phyloP scores from a whole-genome alignment of 1,140 invertebrate genomes.

The Penaeus vannamei region DNA sequence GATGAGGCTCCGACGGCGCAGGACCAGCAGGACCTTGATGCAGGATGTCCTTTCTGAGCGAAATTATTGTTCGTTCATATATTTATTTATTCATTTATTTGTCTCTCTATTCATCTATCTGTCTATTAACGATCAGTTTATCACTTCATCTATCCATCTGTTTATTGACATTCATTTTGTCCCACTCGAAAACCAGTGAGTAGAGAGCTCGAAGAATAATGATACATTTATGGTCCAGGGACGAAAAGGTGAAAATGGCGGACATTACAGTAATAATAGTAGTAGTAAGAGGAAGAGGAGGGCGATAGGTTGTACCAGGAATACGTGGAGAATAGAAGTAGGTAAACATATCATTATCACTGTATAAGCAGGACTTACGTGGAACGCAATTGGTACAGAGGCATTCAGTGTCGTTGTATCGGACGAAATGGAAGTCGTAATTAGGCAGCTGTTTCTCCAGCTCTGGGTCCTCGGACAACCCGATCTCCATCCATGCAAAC shows the following conservation, averaged over 20 bases:
- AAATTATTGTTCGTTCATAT: too few species aligned
- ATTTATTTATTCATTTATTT: too few species aligned
- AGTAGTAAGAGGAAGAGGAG: background rate
- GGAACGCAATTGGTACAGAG: slow-evolving; percentile 34
- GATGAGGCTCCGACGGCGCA: slow-evolving; percentile 31
- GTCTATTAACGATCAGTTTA: too few species aligned
- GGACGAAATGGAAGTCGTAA: slow-evolving; percentile 45
- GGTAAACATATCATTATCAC: background rate
- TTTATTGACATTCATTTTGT: too few species aligned
- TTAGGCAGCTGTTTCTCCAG: slow-evolving; percentile 22
- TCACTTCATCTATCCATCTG: too few species aligned
- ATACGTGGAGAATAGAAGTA: background rate
- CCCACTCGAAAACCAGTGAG: too few species aligned
- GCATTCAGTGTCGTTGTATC: slow-evolving; percentile 21
- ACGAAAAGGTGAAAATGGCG: background rate
- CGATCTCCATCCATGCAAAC: slow-evolving; percentile 26
- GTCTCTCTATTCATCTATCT: too few species aligned
- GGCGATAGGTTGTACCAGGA: background rate
- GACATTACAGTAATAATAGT: too few species aligned
- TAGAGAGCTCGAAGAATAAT: background rate
- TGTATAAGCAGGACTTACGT: background rate
- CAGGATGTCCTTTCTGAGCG: background rate
- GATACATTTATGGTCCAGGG: background rate
- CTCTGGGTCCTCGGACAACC: slow-evolving; percentile 31
- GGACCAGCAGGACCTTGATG: slow-evolving; percentile 3